phyloP scores from a whole-genome alignment of 2,797 vertebrate species.

The Sylvia borin region DNA sequence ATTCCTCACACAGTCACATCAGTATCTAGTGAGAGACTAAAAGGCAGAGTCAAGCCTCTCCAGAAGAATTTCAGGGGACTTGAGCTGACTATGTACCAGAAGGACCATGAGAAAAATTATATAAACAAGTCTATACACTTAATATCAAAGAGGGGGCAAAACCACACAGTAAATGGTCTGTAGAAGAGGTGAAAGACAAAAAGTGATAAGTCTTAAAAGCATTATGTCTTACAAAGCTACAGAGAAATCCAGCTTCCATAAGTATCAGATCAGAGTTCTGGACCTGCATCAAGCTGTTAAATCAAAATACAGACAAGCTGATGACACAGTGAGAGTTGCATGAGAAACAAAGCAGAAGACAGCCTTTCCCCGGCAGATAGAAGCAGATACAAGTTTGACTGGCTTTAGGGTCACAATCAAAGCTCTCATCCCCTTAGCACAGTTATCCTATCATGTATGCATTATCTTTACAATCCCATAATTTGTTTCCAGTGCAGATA shows the following conservation, averaged over 20 bases:
- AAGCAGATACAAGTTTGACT: background rate
- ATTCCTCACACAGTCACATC: background rate
- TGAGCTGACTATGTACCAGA: background rate
- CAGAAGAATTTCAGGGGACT: background rate
- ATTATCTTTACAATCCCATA: background rate
- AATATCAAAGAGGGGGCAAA: background rate
- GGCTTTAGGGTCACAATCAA: background rate
- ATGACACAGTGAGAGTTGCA: background rate
- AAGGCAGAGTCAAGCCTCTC: background rate
- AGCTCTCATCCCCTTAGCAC: background rate
- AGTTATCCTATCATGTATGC: background rate
- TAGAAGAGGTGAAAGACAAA: background rate
- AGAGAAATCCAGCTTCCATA: background rate
- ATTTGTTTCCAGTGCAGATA: background rate
- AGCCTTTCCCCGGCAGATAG: background rate
- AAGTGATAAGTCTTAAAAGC: background rate
- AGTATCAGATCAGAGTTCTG: background rate
- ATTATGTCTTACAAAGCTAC: background rate
- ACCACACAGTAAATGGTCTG: background rate
- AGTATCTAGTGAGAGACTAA: background rate
- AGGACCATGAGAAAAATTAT: background rate
- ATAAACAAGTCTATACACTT: background rate
- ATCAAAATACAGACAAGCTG: background rate
- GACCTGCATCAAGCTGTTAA: background rate
- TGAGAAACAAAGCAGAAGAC: background rate